Percentiles rank a stretch among this genome's conserved stretches.
Evolutionary conservation across 2,113 vertebrate species (phyloP).

Genomic region (Lipophrys pholis): DNA sequence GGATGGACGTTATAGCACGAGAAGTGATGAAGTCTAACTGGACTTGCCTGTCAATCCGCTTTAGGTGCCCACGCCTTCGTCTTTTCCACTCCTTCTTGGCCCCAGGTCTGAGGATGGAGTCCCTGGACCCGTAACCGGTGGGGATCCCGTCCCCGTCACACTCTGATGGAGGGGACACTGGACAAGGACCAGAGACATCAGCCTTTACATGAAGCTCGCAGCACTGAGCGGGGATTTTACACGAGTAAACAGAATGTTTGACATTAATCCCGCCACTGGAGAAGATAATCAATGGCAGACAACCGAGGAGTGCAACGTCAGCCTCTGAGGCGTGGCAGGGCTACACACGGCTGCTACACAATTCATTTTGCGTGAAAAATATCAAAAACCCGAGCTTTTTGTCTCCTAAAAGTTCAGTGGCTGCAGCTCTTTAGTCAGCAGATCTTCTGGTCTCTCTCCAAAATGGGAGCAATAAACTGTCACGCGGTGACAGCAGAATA

Average conservation of each 20-base stretch:
- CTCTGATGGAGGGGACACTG: slow-evolving; percentile 78
- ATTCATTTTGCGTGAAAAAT: slow-evolving; percentile 18
- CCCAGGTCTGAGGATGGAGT: slow-evolving; percentile 76
- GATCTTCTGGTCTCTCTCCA: slow-evolving; percentile 56
- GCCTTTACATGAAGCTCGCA: background rate
- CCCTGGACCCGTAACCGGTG: slow-evolving; percentile 78
- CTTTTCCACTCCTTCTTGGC: slow-evolving; percentile 74
- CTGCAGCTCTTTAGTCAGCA: slow-evolving; percentile 63
- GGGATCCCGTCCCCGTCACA: slow-evolving; percentile 71
- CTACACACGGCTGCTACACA: background rate
- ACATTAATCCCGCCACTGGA: background rate
- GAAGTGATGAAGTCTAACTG: background rate
- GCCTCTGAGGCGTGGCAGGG: background rate
- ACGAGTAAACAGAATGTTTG: too few species aligned
- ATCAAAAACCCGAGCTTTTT: background rate
- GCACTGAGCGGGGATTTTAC: background rate
- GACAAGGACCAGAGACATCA: slow-evolving; percentile 6
- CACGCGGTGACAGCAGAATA: slow-evolving; percentile 53
- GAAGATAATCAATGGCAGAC: background rate
- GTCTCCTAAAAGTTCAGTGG: background rate
- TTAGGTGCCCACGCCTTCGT: slow-evolving; percentile 62
- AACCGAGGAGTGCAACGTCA: background rate
- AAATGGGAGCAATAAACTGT: slow-evolving; percentile 63
- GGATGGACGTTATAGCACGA: background rate
- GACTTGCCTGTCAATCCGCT: slow-evolving; percentile 64